Conservation (phyloP, 2,797 vertebrate genomes). For the Loriculus beryllinus region DNA sequence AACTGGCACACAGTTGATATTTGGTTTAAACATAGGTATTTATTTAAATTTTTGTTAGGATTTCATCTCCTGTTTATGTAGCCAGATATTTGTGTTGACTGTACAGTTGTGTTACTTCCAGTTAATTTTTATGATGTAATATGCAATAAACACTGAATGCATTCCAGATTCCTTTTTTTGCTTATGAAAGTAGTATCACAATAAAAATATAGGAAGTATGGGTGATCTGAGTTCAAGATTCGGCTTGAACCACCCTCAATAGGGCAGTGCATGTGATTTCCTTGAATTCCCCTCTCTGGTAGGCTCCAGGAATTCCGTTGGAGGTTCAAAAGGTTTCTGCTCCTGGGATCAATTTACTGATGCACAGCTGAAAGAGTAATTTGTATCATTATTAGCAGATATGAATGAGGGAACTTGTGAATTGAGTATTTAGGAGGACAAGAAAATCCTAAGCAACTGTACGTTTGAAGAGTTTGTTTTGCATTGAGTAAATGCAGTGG, state of each 20-base stretch:
- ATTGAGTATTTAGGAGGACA: neutral
- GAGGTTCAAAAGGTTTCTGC: neutral
- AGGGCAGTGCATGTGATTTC: neutral
- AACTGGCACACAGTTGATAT: neutral
- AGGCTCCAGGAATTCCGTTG: neutral
- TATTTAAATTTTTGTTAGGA: neutral
- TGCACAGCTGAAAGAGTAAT: neutral
- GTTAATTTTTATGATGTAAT: neutral
- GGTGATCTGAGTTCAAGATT: neutral
- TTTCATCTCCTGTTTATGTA: neutral
- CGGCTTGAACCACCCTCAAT: neutral
- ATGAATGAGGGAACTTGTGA: neutral
- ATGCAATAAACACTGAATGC: neutral
- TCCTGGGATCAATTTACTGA: neutral
- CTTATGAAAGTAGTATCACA: neutral
- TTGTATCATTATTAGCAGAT: neutral
- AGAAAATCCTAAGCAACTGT: neutral
- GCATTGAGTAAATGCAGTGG: neutral
- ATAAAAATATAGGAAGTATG: neutral
- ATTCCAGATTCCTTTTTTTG: neutral
- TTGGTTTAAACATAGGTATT: neutral
- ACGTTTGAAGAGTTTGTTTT: neutral
- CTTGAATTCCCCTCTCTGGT: neutral
- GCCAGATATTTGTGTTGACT: neutral
- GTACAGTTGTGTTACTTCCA: neutral